These are phyloP conservation scores for Sarcophaga subvicina DNA, from an alignment of 2,888 invertebrate species.

Conservation along the genomic window DNA sequence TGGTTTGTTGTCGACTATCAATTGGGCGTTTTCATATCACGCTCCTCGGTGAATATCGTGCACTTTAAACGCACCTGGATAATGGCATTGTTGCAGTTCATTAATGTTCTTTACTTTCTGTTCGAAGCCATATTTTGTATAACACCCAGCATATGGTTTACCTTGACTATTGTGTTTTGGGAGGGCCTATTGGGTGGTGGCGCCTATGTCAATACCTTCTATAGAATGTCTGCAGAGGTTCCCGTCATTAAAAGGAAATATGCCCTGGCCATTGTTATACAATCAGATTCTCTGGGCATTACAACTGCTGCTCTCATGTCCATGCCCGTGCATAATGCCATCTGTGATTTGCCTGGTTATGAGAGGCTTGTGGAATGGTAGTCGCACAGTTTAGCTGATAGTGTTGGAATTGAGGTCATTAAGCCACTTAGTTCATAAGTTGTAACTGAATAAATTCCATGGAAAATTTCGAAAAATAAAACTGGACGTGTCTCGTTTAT, in stretches of 20 bases:
- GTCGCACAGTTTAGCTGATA: too few relatives aligned
- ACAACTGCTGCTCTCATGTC: conserved; percentile 88
- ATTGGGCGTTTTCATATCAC: conserved; percentile 91
- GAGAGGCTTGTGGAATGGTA: conserved; percentile 10
- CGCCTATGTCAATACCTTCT: conserved; percentile 92
- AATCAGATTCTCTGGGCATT: conserved; percentile 90
- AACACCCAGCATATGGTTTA: conserved; percentile 86
- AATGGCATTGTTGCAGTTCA: conserved; percentile 86
- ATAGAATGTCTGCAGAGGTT: conserved; percentile 87
- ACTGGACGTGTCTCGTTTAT: too few relatives aligned
- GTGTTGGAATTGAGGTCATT: neutral
- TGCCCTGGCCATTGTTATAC: conserved; percentile 88
- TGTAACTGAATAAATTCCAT: neutral
- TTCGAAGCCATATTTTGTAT: conserved; percentile 85
- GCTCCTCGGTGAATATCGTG: conserved; percentile 90
- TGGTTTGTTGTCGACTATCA: conserved; percentile 93
- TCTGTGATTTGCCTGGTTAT: conserved; percentile 84
- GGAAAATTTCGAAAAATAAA: neutral
- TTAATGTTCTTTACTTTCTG: conserved; percentile 86
- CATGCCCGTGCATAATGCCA: conserved; percentile 88
- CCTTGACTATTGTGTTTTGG: conserved; percentile 86
- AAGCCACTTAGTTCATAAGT: neutral
- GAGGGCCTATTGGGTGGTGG: conserved; percentile 90
- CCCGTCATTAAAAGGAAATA: conserved; percentile 83
- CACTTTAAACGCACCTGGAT: conserved; percentile 87